Conservation (phyloP, 2,888 invertebrate genomes). For the Caenorhabditis sp. region DNA sequence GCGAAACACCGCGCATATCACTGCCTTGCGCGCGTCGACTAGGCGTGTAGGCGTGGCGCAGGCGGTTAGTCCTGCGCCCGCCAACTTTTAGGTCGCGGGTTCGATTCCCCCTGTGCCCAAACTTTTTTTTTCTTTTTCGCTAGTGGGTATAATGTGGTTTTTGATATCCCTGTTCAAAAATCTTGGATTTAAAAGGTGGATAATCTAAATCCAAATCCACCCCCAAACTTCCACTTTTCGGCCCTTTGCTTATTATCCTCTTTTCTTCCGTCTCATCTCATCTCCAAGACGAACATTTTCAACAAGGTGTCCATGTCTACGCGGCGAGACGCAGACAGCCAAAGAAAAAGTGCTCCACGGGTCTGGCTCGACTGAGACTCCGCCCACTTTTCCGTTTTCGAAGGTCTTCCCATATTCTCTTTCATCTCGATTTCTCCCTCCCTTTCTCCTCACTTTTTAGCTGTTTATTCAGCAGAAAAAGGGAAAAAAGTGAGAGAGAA, state of each 20-base stretch:
- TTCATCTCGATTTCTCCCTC: background rate
- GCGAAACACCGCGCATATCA: too few relatives aligned
- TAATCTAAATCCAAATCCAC: background rate
- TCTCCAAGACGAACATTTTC: background rate
- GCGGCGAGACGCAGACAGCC: background rate
- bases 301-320: too few relatives aligned
- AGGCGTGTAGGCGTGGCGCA: too few relatives aligned
- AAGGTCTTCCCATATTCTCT: constrained; percentile 10
- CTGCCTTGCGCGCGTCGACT: too few relatives aligned
- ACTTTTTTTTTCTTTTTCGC: too few relatives aligned
- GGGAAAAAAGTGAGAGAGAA: background rate
- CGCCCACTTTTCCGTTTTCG: constrained; percentile 30
- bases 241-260: background rate
- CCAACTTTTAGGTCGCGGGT: too few relatives aligned
- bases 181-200: too few relatives aligned
- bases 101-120: too few relatives aligned
- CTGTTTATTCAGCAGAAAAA: constrained; percentile 24
- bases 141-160: too few relatives aligned
- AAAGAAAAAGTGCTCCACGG: background rate
- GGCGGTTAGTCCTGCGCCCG: too few relatives aligned
- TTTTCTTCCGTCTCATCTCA: background rate
- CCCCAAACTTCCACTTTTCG: background rate
- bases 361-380: background rate
- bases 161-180: too few relatives aligned
- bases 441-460: background rate